Conservation (phyloP, 1,140 invertebrate genomes). For the Oscheius sp. region DNA sequence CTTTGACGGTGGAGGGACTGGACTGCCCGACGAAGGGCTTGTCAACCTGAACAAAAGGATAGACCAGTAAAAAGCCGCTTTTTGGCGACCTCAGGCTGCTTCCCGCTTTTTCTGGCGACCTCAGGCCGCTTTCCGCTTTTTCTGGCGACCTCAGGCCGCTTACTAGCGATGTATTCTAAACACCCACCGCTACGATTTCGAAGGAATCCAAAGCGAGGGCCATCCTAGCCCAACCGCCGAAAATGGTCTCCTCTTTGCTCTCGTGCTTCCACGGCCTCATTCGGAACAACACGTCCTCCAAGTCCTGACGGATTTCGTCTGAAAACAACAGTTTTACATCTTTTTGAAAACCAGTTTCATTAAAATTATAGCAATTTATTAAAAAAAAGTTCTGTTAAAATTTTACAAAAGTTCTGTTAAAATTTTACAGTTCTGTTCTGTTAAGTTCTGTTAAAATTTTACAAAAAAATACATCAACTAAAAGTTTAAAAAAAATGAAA, state of each 20-base stretch:
- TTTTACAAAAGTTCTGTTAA: too few species aligned
- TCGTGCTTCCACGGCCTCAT: conserved; percentile 82
- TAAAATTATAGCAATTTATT: too few species aligned
- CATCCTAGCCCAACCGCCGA: conserved; percentile 97
- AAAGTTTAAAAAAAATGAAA: too few species aligned
- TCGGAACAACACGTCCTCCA: conserved; percentile 90
- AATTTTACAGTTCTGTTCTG: too few species aligned
- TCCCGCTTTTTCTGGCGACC: too few species aligned
- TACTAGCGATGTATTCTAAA: background rate
- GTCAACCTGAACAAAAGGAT: conserved; percentile 68
- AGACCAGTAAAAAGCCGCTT: background rate
- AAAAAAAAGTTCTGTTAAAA: too few species aligned
- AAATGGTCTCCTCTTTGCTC: conserved; percentile 77
- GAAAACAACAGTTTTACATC: background rate
- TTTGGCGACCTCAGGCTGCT: too few species aligned
- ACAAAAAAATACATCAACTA: too few species aligned
- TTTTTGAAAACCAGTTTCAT: conserved; percentile 18
- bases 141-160: too few species aligned
- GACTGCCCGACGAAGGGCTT: conserved; percentile 77
- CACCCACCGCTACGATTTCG: conserved; percentile 71
- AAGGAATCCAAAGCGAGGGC: conserved; percentile 88
- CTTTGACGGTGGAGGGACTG: conserved; percentile 81
- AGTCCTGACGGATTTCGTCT: conserved; percentile 73
- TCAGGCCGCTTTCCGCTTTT: too few species aligned
- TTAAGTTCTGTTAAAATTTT: too few species aligned